A percentile compares a stretch with the other conserved stretches of the same genome.
Conservation (phyloP, 2,113 vertebrate genomes). For the Pelvicachromis taeniatus region DNA sequence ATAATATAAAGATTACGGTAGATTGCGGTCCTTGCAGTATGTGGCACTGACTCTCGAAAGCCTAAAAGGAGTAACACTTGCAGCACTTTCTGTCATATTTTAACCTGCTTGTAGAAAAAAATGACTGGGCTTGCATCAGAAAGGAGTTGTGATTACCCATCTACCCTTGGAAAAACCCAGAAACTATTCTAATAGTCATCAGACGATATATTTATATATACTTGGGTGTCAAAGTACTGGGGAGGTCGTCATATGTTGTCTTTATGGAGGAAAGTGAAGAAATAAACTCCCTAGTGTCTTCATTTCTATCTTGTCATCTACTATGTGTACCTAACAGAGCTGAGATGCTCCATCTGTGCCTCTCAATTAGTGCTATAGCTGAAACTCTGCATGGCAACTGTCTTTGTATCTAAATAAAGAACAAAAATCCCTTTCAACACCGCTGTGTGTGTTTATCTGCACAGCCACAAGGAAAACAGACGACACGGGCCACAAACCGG, state of each 20-base stretch:
- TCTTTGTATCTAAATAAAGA: background rate
- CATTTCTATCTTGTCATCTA: background rate
- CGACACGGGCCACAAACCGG: background rate
- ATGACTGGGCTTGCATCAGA: background rate
- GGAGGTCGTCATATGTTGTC: background rate
- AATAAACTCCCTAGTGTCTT: background rate
- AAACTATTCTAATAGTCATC: background rate
- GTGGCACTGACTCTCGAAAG: background rate
- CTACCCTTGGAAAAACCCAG: background rate
- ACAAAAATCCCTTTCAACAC: background rate
- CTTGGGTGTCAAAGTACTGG: rapidly evolving
- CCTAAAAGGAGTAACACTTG: rapidly evolving
- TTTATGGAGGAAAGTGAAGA: background rate
- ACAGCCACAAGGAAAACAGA: background rate
- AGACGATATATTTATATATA: background rate
- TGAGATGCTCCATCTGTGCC: background rate
- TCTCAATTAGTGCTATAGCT: rapidly evolving
- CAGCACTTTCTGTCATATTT: background rate
- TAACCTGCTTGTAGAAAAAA: background rate
- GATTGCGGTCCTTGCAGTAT: background rate
- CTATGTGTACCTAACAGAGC: background rate
- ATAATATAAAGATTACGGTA: background rate
- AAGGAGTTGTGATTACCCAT: background rate
- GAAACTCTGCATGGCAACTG: background rate
- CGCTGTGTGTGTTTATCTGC: background rate